These are phyloP conservation scores for Hololepta plana DNA, from an alignment of 2,888 invertebrate species.

Conservation along the genomic window DNA sequence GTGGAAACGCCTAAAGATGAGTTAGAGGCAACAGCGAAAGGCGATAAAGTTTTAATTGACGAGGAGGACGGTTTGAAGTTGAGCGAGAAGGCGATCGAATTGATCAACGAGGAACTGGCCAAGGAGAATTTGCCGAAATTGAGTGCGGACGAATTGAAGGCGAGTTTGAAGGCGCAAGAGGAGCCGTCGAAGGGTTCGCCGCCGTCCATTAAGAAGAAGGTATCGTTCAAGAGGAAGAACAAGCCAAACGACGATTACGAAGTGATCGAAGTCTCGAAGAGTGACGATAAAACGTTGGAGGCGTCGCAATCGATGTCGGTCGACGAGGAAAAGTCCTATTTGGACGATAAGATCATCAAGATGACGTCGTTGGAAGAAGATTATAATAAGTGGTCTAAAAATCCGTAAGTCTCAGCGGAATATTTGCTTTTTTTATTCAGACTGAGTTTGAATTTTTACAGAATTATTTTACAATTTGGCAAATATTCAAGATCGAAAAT, in stretches of 20 bases:
- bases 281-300: slow-evolving; percentile 9
- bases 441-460: no score
- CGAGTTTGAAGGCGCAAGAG: slow-evolving; percentile 7
- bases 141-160: slow-evolving; percentile 6
- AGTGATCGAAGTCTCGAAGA: slow-evolving; percentile 3
- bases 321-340: slow-evolving; percentile 19
- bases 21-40: no score
- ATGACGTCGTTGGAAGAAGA: slow-evolving; percentile 20
- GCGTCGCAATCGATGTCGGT: slow-evolving; percentile 18
- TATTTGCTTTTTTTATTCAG: no score
- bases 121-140: slow-evolving; percentile 7
- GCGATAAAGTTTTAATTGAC: slow-evolving; percentile 17
- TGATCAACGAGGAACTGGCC: slow-evolving; percentile 11
- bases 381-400: slow-evolving; percentile 26
- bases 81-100: slow-evolving; percentile 14
- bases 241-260: slow-evolving; percentile 4
- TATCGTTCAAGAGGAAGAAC: slow-evolving; percentile 25
- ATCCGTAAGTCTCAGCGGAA: slow-evolving; percentile 21
- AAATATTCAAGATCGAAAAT: no score
- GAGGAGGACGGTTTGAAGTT: slow-evolving; percentile 24
- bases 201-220: slow-evolving; percentile 21
- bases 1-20: not conserved
- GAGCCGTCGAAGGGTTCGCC: slow-evolving; percentile 12
- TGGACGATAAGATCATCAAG: slow-evolving; percentile 20
- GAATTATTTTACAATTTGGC: no score